Conservation (phyloP, 2,888 invertebrate species). For the Synergus gifuensis region DNA sequence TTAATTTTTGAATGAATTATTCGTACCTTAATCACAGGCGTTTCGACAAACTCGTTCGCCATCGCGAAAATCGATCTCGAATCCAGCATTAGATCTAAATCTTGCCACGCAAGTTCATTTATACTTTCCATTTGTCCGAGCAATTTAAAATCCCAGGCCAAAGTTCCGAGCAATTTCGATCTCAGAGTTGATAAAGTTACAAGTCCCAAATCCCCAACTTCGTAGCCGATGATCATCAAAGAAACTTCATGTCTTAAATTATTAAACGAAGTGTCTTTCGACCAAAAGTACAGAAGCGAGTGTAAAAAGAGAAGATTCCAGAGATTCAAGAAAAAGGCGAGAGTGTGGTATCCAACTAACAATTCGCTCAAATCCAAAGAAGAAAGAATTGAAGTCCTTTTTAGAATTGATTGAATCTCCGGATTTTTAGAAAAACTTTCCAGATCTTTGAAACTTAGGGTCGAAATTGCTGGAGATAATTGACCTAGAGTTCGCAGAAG, state of each 20-base stretch:
- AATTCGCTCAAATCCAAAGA: slow-evolving; percentile 70
- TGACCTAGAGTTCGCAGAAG: slow-evolving; percentile 60
- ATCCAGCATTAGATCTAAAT: slow-evolving; percentile 71
- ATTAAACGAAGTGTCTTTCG: slow-evolving; percentile 61
- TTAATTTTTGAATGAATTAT: neutral
- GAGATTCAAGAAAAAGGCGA: slow-evolving; percentile 73
- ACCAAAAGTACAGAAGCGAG: slow-evolving; percentile 68
- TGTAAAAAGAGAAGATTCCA: slow-evolving; percentile 76
- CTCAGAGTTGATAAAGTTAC: slow-evolving; percentile 72
- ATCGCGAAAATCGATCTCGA: slow-evolving; percentile 72
- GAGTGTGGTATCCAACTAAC: slow-evolving; percentile 71
- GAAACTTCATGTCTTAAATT: slow-evolving; percentile 65
- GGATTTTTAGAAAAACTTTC: slow-evolving; percentile 54
- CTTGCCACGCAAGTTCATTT: slow-evolving; percentile 73
- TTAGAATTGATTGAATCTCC: slow-evolving; percentile 62
- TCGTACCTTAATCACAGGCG: slow-evolving; percentile 66
- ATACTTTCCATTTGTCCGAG: slow-evolving; percentile 68
- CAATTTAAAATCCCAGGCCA: slow-evolving; percentile 56
- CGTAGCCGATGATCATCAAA: slow-evolving; percentile 70
- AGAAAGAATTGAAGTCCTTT: slow-evolving; percentile 64
- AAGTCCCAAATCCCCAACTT: slow-evolving; percentile 74
- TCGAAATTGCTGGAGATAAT: slow-evolving; percentile 48
- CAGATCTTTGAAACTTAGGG: slow-evolving; percentile 52
- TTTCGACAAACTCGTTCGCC: slow-evolving; percentile 68
- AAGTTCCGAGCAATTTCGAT: slow-evolving; percentile 66